phyloP scores from a whole-genome alignment of 1,140 invertebrate species.

The Cataglyphis hispanica region DNA sequence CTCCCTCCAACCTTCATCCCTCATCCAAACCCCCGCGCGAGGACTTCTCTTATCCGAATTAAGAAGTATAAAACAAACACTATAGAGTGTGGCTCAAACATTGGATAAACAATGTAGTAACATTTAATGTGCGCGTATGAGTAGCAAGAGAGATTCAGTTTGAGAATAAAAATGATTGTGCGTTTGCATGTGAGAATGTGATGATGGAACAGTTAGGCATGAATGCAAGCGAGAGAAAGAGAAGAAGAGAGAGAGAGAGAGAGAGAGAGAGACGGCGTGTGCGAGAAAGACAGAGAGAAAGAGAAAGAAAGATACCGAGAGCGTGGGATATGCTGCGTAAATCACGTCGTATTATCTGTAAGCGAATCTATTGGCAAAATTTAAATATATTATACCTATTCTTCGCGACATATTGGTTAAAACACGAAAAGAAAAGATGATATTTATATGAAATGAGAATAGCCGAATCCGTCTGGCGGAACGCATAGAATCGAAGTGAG shows the following conservation, averaged over 20 bases:
- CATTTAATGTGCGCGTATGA: slow-evolving; percentile 55
- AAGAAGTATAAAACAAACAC: slow-evolving; percentile 76
- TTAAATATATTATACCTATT: slow-evolving; percentile 56
- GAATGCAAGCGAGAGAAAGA: background rate
- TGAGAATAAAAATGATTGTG: slow-evolving; percentile 19
- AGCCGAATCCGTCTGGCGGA: slow-evolving; percentile 77
- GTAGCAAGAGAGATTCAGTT: slow-evolving; percentile 4
- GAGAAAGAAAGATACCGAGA: slow-evolving; percentile 2
- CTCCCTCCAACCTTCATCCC: background rate
- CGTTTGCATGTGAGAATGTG: slow-evolving; percentile 21
- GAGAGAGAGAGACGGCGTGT: background rate
- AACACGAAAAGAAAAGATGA: slow-evolving; percentile 54
- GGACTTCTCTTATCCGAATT: slow-evolving; percentile 86
- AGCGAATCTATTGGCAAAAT: slow-evolving; percentile 58
- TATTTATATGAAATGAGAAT: slow-evolving; percentile 38
- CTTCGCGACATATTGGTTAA: slow-evolving; percentile 38
- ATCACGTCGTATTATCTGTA: slow-evolving; percentile 62
- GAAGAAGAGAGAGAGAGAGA: slow-evolving; percentile 4
- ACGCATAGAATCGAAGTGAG: slow-evolving; percentile 72
- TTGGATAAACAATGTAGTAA: slow-evolving; percentile 65
- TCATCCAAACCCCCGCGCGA: slow-evolving; percentile 65
- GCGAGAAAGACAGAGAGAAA: background rate
- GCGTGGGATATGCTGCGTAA: slow-evolving; percentile 45
- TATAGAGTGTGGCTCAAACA: slow-evolving; percentile 75
- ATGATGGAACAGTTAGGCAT: background rate